Evolutionary conservation across 2,888 invertebrate genomes (phyloP).

Genomic region (Norana najaformis): DNA sequence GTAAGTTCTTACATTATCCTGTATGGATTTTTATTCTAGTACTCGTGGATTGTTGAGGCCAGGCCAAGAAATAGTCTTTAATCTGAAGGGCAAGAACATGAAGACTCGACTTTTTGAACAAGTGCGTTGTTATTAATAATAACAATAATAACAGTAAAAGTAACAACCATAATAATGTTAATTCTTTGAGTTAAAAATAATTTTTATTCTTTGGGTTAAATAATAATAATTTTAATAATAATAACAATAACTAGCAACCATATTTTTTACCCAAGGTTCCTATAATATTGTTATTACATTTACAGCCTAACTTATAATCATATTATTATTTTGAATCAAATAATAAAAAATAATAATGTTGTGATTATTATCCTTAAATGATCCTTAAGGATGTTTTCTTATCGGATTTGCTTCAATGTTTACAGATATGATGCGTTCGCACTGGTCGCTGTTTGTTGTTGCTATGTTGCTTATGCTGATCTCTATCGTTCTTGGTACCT

Average conservation of each 20-base stretch:
- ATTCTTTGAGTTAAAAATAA: too few relatives aligned
- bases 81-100: background rate
- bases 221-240: background rate
- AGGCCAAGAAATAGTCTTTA: background rate
- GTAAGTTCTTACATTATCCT: background rate
- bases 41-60: background rate
- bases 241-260: background rate
- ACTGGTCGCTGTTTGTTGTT: background rate
- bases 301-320: too few relatives aligned
- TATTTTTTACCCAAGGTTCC: too few relatives aligned
- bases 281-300: background rate
- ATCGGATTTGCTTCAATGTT: background rate
- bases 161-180: background rate
- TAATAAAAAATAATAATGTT: background rate
- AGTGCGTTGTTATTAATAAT: conserved; percentile 19
- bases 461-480: background rate
- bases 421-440: background rate
- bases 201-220: background rate
- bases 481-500: background rate
- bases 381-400: background rate
- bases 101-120: background rate
- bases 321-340: background rate
- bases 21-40: background rate
- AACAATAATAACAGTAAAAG: background rate
- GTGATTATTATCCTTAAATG: background rate